phyloP scores from a whole-genome alignment of 2,888 invertebrate genomes.

The Leucophenga montana region DNA sequence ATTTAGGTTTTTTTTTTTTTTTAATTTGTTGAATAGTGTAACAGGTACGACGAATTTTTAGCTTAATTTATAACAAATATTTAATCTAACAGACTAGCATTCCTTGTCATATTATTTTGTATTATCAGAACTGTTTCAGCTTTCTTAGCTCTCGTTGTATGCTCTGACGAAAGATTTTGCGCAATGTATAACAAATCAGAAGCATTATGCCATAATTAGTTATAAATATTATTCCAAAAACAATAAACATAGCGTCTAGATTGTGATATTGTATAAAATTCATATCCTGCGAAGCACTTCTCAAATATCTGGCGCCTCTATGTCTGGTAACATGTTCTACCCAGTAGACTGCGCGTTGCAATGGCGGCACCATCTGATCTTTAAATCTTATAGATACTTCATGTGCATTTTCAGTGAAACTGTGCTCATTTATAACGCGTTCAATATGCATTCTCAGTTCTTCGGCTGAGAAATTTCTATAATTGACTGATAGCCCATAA shows the following conservation, averaged over 20 bases:
- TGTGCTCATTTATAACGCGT: constrained; percentile 48
- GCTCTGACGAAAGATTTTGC: background rate
- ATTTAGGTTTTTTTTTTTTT: too few relatives aligned
- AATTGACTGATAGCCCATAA: constrained; percentile 66
- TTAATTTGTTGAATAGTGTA: too few relatives aligned
- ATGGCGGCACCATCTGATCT: constrained; percentile 64
- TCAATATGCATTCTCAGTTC: constrained; percentile 52
- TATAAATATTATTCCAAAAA: constrained; percentile 43
- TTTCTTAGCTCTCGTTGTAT: background rate
- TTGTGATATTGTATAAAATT: constrained; percentile 63
- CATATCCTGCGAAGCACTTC: constrained; percentile 63
- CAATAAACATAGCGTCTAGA: constrained; percentile 58
- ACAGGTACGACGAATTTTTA: too few relatives aligned
- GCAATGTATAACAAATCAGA: background rate
- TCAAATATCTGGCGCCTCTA: constrained; percentile 68
- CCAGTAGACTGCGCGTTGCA: constrained; percentile 67
- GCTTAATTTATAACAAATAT: too few relatives aligned
- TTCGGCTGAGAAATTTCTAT: constrained; percentile 60
- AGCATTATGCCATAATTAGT: background rate
- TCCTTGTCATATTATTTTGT: background rate
- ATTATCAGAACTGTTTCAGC: background rate
- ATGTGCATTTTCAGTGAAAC: constrained; percentile 44
- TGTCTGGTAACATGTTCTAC: constrained; percentile 67
- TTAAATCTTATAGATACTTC: constrained; percentile 58
- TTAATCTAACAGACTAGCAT: too few relatives aligned